Conservation (phyloP, 2,797 vertebrate species). For the Enteromius unitaeniatus region DNA sequence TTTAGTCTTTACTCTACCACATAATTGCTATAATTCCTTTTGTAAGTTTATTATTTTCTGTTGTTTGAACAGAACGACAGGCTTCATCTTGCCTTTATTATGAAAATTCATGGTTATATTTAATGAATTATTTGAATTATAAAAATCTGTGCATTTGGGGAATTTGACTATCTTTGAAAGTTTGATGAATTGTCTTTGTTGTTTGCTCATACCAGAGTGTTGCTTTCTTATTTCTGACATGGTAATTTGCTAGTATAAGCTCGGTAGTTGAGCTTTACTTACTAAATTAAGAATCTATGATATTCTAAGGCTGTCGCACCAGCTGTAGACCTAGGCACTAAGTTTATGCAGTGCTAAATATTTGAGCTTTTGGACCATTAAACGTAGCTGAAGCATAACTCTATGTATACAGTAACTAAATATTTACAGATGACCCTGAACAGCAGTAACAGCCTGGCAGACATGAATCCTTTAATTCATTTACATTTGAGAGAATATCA, state of each 20-base stretch:
- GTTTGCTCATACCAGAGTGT: background rate
- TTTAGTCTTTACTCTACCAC: background rate
- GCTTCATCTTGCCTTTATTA: background rate
- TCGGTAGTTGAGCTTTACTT: background rate
- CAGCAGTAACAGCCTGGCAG: background rate
- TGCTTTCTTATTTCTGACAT: background rate
- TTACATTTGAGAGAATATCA: background rate
- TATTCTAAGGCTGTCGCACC: background rate
- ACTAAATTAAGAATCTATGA: no score
- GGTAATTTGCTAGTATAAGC: background rate
- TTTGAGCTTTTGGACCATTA: background rate
- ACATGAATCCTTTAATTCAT: background rate
- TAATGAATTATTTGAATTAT: background rate
- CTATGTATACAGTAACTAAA: background rate
- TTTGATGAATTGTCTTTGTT: background rate
- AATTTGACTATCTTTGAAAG: background rate
- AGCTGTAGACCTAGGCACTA: background rate
- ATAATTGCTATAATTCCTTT: background rate
- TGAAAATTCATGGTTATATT: background rate
- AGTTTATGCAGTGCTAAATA: slow-evolving; percentile 9
- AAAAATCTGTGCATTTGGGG: background rate
- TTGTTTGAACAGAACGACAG: background rate
- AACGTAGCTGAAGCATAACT: background rate
- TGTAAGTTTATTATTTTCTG: background rate
- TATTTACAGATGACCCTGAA: background rate